Percentiles rank a stretch among this genome's conserved stretches.
Evolutionary conservation across 2,113 vertebrate genomes (phyloP).

Genomic region (Albula goreensis): DNA sequence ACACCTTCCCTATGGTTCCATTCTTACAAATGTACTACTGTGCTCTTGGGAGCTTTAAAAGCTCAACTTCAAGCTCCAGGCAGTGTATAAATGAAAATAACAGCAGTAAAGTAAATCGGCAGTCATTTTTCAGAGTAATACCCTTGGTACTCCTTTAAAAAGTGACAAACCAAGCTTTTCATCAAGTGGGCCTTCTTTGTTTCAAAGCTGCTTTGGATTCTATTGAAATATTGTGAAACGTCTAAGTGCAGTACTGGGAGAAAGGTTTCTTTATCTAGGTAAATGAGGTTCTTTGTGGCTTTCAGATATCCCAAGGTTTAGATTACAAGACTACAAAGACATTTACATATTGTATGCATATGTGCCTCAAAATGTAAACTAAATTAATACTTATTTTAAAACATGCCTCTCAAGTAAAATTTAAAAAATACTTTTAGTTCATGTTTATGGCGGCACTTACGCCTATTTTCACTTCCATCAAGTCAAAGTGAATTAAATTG

Average conservation of each 20-base stretch:
- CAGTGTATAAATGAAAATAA: neutral
- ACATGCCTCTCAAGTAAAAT: neutral
- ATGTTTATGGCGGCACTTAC: neutral
- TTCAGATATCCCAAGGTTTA: neutral
- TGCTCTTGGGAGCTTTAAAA: constrained; percentile 2
- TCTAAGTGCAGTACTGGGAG: too few species aligned
- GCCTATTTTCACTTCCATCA: too few species aligned
- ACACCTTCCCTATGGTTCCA: neutral
- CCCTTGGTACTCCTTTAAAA: constrained; percentile 6
- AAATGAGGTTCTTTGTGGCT: neutral
- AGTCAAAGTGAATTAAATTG: neutral
- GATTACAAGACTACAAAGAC: neutral
- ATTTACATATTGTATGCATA: neutral
- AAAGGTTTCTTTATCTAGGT: neutral
- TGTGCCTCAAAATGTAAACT: neutral
- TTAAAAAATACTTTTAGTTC: neutral
- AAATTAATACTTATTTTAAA: neutral
- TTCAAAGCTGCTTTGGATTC: constrained; percentile 9
- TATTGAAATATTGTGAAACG: constrained; percentile 23
- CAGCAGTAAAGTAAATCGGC: neutral
- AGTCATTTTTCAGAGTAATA: neutral
- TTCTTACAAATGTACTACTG: neutral
- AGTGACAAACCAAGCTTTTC: neutral
- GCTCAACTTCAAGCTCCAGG: neutral
- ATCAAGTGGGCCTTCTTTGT: neutral